Base-by-base conservation (phyloP, 2,113 vertebrate genomes). In the Chaenocephalus aceratus region DNA sequence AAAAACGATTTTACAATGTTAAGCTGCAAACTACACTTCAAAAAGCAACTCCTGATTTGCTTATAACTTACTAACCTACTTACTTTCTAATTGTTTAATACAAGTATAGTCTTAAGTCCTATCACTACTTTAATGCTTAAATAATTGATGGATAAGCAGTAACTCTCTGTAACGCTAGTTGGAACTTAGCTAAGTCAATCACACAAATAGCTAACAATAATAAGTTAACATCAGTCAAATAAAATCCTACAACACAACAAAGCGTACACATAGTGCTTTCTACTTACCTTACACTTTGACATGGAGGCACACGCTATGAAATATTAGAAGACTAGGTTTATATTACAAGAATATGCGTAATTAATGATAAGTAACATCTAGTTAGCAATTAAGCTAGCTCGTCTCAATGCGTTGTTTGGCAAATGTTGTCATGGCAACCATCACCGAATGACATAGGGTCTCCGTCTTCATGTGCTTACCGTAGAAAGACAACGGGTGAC, bases 211-310 rank as follows among this genome's bases (percentile, higher is more conserved):
- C 16, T 44, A 18, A 18, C 30, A 26, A 26, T 26, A 26, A 26
- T 10, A 4, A 16, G 15, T 23, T 10, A 4, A 51, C 14, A 23
- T 23, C 46, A 14, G 30, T 34, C 49, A 3, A 66, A 41, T 41
- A 41, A 72, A 65, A 12, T 6, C 5, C 6, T 4, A 23, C 5
- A 59, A 60, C 2, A 68, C 23, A 67, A 48, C 41, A 44, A n/a
- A 16, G 51, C n/a, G 1, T 56, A 6, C 36, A 54, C n/a, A n/a
- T 1, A 6, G 7, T 9, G 6, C 7, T 48, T 26, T 58, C 10
- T 15, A 14, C 68, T 90, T 90, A 94, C 93, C 93, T 94, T 95
- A 36, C 63, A 80, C 53, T 92, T 94, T n/a, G 92, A 90, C 92
- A 94, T 94, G 18, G 45, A 36, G 21, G 26, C 14, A 2, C 13